Conservation (phyloP, 2,888 invertebrate species). For the Graphium colonna region DNA sequence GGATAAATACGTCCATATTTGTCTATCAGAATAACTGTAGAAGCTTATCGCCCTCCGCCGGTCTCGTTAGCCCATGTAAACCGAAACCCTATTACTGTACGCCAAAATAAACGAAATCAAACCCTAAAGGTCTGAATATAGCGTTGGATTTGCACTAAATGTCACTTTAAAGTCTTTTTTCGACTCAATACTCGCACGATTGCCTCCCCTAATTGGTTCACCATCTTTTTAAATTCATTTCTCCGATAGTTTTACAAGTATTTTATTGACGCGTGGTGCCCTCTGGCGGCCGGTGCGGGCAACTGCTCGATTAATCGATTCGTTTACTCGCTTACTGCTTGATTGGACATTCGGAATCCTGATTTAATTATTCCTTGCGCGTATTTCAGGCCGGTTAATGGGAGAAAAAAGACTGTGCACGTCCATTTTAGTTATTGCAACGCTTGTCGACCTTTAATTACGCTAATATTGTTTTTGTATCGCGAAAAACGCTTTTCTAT, state of each 20-base stretch:
- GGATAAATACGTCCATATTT: slow-evolving; percentile 78
- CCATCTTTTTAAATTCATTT: slow-evolving; percentile 79
- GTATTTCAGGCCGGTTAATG: not conserved
- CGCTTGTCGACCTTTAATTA: slow-evolving; percentile 9
- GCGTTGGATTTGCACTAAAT: slow-evolving; percentile 41
- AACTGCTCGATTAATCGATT: slow-evolving; percentile 75
- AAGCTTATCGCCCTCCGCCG: slow-evolving; percentile 64
- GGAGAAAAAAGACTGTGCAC: slow-evolving; percentile 2
- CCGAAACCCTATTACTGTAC: slow-evolving; percentile 64
- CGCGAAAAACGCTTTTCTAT: slow-evolving; percentile 13
- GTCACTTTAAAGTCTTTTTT: slow-evolving; percentile 60
- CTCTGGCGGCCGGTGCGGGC: slow-evolving; percentile 63
- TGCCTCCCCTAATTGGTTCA: slow-evolving; percentile 78
- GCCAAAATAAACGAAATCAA: slow-evolving; percentile 38
- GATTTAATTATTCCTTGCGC: slow-evolving; percentile 45
- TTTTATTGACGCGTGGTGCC: slow-evolving; percentile 78
- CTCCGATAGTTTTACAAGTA: slow-evolving; percentile 79
- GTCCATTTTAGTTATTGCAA: not conserved
- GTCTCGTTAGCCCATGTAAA: slow-evolving; percentile 73
- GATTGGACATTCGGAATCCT: slow-evolving; percentile 50
- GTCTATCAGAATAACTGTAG: slow-evolving; percentile 74
- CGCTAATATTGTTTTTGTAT: slow-evolving; percentile 1
- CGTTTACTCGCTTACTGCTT: slow-evolving; percentile 67
- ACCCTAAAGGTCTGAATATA: slow-evolving; percentile 42
- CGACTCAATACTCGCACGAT: slow-evolving; percentile 73